Base-by-base conservation (phyloP, 2,113 vertebrate species). In the Tonatia bakeri region DNA sequence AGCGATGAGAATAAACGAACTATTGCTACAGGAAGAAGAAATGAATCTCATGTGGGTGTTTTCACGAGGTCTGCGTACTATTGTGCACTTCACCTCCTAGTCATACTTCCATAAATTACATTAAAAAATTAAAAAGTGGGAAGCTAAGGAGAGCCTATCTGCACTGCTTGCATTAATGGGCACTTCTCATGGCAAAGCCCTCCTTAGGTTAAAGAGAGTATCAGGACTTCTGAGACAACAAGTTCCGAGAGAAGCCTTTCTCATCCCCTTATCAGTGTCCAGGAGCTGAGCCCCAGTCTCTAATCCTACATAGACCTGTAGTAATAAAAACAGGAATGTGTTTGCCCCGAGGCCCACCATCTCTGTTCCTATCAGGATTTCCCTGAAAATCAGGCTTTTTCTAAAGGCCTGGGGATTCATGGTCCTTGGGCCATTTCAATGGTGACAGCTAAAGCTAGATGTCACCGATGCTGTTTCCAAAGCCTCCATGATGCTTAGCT, bases 11-110 rank as follows among this genome's bases (percentile, higher is more conserved):
- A 33, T 4, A 43, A 56, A 22, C 7, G 3, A 56, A 17, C 7
- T 2, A 11, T 0, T 10, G 52, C 45, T n/a, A 4, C 0, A 0
- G 0, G 10, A 64, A 33, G 1, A 4, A 1, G 11, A 47, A 65
- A 0, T 10, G 28, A 26, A 7, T 45, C 40, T 65, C 65, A 26
- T 0, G 1, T 15, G 50, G 33, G 31, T 14, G 28, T 22, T 67
- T 47, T 17, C 9, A 11, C 13, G 4, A 64, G 31, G 28, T 64
- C 12, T 64, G 61, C 28, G 3, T 31, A 13, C 28, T 64, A 31
- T 31, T 31, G 7, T 40, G 5, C 17, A 4, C 31, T 22, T 15
- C 28, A 5, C 50, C 5, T 17, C 1, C 52, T 15, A 33, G 52
- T 26, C 28, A 36, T 22, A 72, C 8, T 50, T 72, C 50, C 31